Percentiles rank a stretch among this genome's conserved stretches.
phyloP scores from a whole-genome alignment of 2,888 invertebrate species.

The Mythimna impura region DNA sequence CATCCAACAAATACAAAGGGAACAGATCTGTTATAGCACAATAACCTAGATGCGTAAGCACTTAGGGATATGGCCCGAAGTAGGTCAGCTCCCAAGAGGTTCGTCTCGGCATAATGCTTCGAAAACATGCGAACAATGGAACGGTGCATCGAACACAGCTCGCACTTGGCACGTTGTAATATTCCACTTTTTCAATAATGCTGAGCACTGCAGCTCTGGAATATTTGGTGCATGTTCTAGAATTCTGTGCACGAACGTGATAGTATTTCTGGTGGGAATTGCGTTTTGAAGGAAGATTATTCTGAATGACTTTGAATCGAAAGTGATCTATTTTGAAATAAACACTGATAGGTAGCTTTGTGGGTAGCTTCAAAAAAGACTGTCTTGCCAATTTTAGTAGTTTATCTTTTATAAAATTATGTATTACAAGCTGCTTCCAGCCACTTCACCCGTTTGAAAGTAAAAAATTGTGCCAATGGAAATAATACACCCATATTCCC shows the following conservation, averaged over 20 bases:
- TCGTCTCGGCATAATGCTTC: constrained; percentile 78
- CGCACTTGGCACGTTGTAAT: constrained; percentile 67
- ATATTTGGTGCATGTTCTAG: constrained; percentile 54
- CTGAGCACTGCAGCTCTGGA: constrained; percentile 56
- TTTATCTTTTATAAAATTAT: not conserved
- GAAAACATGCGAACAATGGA: constrained; percentile 82
- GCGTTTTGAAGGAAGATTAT: not conserved
- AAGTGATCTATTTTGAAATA: not conserved
- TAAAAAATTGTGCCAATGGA: too few relatives aligned
- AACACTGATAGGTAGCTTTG: not conserved
- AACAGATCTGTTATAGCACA: constrained; percentile 71
- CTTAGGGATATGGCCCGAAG: constrained; percentile 83
- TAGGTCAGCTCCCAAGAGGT: constrained; percentile 85
- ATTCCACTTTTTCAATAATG: constrained; percentile 65
- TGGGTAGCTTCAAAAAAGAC: not conserved
- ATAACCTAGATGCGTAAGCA: constrained; percentile 87
- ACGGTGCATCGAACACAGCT: constrained; percentile 72
- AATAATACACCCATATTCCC: too few relatives aligned
- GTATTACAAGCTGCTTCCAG: too few relatives aligned
- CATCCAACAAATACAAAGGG: constrained; percentile 54
- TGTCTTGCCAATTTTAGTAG: not conserved
- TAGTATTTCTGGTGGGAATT: constrained; percentile 9
- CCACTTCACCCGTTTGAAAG: too few relatives aligned
- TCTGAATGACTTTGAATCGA: not conserved
- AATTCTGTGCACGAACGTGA: constrained; percentile 39